A percentile compares a stretch with the other conserved stretches of the same genome.
These are phyloP conservation scores for Caenorhabditis sinica DNA, from an alignment of 2,888 invertebrate genomes.

Conservation along the genomic window DNA sequence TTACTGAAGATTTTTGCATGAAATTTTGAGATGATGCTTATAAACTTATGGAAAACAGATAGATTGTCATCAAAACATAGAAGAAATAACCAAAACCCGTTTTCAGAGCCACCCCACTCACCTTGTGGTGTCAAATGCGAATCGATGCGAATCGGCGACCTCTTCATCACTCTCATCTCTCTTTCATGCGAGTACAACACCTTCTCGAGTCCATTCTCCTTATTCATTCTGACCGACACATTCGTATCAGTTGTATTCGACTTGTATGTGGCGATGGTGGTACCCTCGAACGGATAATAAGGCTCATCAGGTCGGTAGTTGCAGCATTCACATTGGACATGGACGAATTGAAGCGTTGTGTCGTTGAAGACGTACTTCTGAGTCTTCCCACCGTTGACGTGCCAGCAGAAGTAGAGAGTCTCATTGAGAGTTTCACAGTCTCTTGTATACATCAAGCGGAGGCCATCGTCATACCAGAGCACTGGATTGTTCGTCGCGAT, in stretches of 20 bases:
- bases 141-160: constrained; percentile 19
- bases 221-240: not conserved
- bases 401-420: constrained; percentile 1
- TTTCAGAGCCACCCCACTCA: constrained; percentile 8
- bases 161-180: not conserved
- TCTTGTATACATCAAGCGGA: not conserved
- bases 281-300: not conserved
- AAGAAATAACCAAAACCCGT: not conserved
- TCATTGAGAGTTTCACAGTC: not conserved
- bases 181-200: not conserved
- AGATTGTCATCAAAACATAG: no score
- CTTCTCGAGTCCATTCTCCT: not conserved
- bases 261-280: not conserved
- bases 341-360: not conserved
- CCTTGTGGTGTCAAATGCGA: not conserved
- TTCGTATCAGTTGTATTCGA: not conserved
- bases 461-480: not conserved
- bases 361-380: constrained; percentile 5
- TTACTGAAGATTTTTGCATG: no score
- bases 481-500: not conserved
- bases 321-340: not conserved
- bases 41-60: not conserved
- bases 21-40: not conserved
- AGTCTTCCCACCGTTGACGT: not conserved
- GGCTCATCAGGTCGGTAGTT: not conserved